phyloP scores from a whole-genome alignment of 1,140 invertebrate species.

The Episyrphus balteatus region DNA sequence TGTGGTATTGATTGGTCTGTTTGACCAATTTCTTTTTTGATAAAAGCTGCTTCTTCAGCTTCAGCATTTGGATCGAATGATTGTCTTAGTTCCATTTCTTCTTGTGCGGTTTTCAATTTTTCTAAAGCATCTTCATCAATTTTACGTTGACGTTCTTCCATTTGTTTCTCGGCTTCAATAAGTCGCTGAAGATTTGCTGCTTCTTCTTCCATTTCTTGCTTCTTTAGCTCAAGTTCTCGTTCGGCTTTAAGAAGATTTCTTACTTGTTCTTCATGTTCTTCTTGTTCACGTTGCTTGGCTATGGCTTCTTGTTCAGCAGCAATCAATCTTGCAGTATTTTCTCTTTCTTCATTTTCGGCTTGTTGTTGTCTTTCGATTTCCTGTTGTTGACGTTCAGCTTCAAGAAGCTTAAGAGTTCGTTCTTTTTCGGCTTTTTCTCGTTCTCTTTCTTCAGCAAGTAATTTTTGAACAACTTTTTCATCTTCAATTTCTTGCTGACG shows the following conservation, averaged over 20 bases:
- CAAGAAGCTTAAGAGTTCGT: background rate
- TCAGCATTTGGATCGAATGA: too few relatives aligned
- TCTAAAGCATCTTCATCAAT: conserved; percentile 14
- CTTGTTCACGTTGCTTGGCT: conserved; percentile 4
- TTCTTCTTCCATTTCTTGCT: conserved; percentile 31
- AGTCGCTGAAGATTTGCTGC: conserved; percentile 15
- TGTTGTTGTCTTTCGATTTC: background rate
- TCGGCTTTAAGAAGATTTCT: conserved; percentile 14
- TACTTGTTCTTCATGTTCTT: conserved; percentile 9
- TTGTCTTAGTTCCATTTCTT: conserved; percentile 1
- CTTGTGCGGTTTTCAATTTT: conserved; percentile 11
- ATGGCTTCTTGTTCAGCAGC: too few relatives aligned
- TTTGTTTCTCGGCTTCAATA: conserved; percentile 31
- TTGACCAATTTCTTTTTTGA: too few relatives aligned
- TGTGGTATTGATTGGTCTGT: conserved; percentile 14
- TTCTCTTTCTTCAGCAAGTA: background rate
- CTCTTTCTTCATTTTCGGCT: background rate
- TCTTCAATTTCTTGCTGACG: background rate
- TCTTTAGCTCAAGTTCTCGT: conserved; percentile 14
- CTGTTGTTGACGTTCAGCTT: background rate
- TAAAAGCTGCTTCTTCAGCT: too few relatives aligned
- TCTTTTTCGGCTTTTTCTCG: background rate
- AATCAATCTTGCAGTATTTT: background rate
- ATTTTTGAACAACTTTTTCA: too few relatives aligned
- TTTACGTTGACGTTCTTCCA: conserved; percentile 26